Evolutionary conservation across 2,888 invertebrate genomes (phyloP), one percentile per base, ranked within the genome.

Genomic region (Acleris sparsana): DNA sequence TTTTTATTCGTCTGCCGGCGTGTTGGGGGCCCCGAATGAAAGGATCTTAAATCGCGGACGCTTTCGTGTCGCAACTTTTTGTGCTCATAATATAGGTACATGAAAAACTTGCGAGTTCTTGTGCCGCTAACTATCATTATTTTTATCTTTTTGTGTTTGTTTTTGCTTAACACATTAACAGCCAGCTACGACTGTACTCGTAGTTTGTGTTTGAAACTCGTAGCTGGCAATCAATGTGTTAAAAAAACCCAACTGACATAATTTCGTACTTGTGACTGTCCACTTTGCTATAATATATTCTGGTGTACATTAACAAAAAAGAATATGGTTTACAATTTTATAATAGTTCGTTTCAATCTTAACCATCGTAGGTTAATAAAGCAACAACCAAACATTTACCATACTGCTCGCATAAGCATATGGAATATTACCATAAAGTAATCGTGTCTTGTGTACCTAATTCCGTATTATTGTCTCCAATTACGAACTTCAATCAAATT

Each of bases 1-100:
- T 65, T 66, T 57, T 66, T 66, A 66, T 66, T 66, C 61, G 46
- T 61, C 61, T 60, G 55, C 17, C 51, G 43, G 29, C 51, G 22
- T 49, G 60, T 52, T 44, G 48, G 51, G 43, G 44, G 44, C 43
- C 43, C 49, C 51, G 20, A 17, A n/a, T 33, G 39, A 62, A 66
- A 57, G 46, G 48, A 57, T 62, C 52, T 61, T 60, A 57, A 20
- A 43, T 39, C 59, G 44, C 1, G 51, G 33, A 46, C 46, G 46
- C 22, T 57, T 57, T 13, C 39, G 55, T 52, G 60, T 55, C 60
- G 51, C 29, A 16, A 44, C 60, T 60, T 65, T 65, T 60, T 57
- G 22, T 51, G 22, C 29, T 39, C 49, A 59, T 58, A 53, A 53
- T 55, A 57, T 17, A n/a, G n/a, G n/a, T n/a, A 57, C 57, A 46